Evolutionary conservation across 2,888 invertebrate genomes (phyloP).

Genomic region (Trypoxylon attenuatum): DNA sequence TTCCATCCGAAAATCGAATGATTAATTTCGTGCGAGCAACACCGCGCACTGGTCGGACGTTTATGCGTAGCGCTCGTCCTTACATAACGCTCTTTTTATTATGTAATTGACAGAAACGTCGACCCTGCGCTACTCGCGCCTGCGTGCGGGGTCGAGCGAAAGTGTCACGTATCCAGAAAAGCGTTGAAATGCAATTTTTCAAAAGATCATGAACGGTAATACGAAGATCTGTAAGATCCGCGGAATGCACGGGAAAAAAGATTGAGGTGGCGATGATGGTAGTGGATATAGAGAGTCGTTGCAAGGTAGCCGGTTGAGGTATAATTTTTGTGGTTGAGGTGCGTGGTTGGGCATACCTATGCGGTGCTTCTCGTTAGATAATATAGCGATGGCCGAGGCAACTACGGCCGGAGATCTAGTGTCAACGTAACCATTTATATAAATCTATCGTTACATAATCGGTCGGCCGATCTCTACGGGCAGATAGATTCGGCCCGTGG

Average conservation of each 20-base stretch:
- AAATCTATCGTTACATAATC: constrained; percentile 73
- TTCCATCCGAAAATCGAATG: constrained; percentile 36
- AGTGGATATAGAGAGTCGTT: too few relatives aligned
- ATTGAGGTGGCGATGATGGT: too few relatives aligned
- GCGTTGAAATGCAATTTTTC: constrained; percentile 16
- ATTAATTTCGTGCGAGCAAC: constrained; percentile 45
- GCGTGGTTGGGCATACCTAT: constrained; percentile 33
- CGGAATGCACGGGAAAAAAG: too few relatives aligned
- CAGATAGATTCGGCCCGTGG: constrained; percentile 64
- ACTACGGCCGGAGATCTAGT: constrained; percentile 60
- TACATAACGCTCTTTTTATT: constrained; percentile 73
- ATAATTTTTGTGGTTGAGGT: neutral
- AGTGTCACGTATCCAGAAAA: constrained; percentile 37
- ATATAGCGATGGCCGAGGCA: constrained; percentile 59
- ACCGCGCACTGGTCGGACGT: constrained; percentile 48
- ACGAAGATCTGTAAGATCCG: too few relatives aligned
- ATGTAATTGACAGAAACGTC: constrained; percentile 71
- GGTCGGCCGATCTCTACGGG: constrained; percentile 64
- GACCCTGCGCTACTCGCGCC: constrained; percentile 49
- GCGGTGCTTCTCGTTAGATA: constrained; percentile 63
- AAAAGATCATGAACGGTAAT: constrained; percentile 12
- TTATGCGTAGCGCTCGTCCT: constrained; percentile 68
- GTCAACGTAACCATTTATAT: constrained; percentile 75
- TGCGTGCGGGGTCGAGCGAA: constrained; percentile 44
- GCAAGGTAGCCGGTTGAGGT: too few relatives aligned